phyloP scores from a whole-genome alignment of 2,797 vertebrate genomes.

The Rhinatrema bivittatum region DNA sequence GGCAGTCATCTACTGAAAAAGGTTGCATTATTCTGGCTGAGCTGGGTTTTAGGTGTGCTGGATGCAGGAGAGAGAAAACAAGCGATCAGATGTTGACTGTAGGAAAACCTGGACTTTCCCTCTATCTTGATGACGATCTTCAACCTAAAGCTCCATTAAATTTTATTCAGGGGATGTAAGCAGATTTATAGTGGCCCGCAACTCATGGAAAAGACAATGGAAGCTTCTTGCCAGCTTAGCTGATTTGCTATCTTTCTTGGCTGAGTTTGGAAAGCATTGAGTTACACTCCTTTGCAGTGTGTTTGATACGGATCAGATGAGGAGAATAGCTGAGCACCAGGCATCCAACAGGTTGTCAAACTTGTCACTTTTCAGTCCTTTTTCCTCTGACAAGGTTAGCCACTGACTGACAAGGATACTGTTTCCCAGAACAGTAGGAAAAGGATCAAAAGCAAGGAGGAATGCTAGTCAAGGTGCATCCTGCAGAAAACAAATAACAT shows the following conservation, averaged over 20 bases:
- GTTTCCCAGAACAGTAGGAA: constrained; percentile 22
- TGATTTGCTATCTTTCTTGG: constrained; percentile 23
- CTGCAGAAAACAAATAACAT: too few species aligned
- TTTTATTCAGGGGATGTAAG: too few species aligned
- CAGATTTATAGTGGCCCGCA: too few species aligned
- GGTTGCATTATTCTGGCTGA: too few species aligned
- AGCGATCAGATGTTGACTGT: too few species aligned
- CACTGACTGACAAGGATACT: constrained; percentile 44
- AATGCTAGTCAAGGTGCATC: neutral
- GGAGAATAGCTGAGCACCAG: constrained; percentile 41
- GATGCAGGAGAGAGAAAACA: too few species aligned
- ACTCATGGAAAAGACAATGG: constrained; percentile 32
- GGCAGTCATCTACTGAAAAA: too few species aligned
- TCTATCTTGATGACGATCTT: too few species aligned
- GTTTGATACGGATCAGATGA: constrained; percentile 48
- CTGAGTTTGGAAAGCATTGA: constrained; percentile 30
- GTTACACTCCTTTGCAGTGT: constrained; percentile 34
- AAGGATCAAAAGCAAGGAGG: constrained; percentile 24
- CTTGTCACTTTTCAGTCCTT: constrained; percentile 43
- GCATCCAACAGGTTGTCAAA: constrained; percentile 52
- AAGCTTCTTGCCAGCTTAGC: constrained; percentile 27
- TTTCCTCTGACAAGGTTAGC: constrained; percentile 56
- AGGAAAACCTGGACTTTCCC: too few species aligned
- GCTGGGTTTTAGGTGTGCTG: too few species aligned
- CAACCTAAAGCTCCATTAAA: too few species aligned